Evolutionary conservation across 2,113 vertebrate genomes (phyloP).

Genomic region (Indicator maculatus): DNA sequence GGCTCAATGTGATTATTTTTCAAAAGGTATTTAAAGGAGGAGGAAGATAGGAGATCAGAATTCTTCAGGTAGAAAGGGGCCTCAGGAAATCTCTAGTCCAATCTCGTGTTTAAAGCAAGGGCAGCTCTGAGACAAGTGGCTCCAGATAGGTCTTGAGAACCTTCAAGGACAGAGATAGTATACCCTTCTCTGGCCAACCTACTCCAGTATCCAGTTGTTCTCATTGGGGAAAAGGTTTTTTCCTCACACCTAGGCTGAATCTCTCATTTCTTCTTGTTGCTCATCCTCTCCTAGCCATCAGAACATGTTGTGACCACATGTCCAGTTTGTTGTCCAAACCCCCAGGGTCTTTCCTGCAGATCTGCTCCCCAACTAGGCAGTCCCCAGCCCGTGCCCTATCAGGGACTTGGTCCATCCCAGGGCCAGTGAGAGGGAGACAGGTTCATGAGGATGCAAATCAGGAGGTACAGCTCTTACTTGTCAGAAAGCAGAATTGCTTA

Average conservation of each 20-base stretch:
- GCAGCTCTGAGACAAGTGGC: not conserved
- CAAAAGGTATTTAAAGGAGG: not conserved
- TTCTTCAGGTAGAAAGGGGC: not conserved
- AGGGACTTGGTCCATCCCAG: not conserved
- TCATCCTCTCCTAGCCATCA: not conserved
- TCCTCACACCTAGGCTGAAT: not conserved
- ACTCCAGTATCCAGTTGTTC: not conserved
- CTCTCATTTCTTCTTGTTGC: not conserved
- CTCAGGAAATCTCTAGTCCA: not conserved
- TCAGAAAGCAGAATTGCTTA: not conserved
- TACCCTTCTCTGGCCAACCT: not conserved
- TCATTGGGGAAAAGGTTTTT: not conserved
- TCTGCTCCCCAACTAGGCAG: not conserved
- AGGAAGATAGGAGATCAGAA: not conserved
- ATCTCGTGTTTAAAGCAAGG: not conserved
- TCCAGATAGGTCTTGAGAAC: not conserved
- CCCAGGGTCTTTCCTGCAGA: not conserved
- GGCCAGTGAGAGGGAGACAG: not conserved
- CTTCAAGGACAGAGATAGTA: accelerated
- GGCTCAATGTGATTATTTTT: not conserved
- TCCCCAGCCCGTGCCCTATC: not conserved
- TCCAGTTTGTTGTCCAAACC: accelerated
- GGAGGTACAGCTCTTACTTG: not conserved
- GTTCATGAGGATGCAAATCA: not conserved
- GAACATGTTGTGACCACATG: not conserved